phyloP scores from a whole-genome alignment of 1,140 invertebrate genomes.

The Orius laevigatus region DNA sequence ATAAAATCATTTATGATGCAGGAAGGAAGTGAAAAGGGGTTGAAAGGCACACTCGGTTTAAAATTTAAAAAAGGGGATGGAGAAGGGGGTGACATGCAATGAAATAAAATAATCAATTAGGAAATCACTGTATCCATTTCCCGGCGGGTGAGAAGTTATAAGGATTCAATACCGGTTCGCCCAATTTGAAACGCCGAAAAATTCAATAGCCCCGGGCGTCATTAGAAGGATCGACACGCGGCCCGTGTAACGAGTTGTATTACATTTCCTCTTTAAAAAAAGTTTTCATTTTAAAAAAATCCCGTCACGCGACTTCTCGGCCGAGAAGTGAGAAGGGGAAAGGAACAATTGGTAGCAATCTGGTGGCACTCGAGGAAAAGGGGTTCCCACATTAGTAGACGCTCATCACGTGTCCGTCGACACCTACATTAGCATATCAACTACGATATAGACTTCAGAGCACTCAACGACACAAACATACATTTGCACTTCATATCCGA shows the following conservation, averaged over 20 bases:
- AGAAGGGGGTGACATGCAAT: background rate
- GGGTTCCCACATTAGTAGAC: conserved; percentile 8
- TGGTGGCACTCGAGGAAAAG: conserved; percentile 5
- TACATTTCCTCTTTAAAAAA: conserved; percentile 7
- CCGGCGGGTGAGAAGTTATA: background rate
- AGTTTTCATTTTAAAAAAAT: conserved; percentile 1
- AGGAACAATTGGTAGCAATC: conserved; percentile 10
- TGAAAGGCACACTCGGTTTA: too few species aligned
- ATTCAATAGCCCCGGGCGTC: background rate
- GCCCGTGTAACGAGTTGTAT: conserved; percentile 7
- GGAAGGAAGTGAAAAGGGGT: background rate
- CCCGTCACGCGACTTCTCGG: background rate
- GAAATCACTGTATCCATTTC: conserved; percentile 9
- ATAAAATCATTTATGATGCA: background rate
- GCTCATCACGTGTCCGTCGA: conserved; percentile 8
- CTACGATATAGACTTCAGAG: conserved; percentile 1
- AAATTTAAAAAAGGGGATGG: too few species aligned
- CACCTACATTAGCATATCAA: conserved; percentile 8
- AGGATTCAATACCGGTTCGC: background rate
- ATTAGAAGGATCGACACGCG: conserved; percentile 8
- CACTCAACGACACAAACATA: conserved; percentile 9
- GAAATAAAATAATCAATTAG: conserved; percentile 8
- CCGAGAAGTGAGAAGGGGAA: background rate
- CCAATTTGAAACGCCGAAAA: conserved; percentile 6
- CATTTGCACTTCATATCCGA: background rate